Base-by-base conservation (phyloP, 2,888 invertebrate genomes). In the Xanthia icteritia region DNA sequence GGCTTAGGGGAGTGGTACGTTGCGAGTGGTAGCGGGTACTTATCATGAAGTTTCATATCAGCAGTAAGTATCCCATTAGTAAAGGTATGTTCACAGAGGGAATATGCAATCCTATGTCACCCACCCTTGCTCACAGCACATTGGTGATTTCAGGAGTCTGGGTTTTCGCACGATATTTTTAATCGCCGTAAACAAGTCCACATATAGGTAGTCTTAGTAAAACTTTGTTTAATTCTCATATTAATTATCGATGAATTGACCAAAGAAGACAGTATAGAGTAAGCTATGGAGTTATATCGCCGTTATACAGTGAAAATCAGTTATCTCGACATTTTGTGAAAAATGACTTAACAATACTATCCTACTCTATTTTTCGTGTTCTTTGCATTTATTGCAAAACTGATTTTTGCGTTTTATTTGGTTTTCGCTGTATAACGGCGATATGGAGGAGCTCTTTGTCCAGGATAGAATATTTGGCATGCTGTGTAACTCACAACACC, bases 11-110 rank as follows among this genome's bases (percentile, higher is more conserved):
- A 27, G 39, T 15, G 65, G 76, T 71, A 6, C 63, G 77, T 68
- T 31, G 61, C 56, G n/a, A 88, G 69, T 82, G 65, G 27, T 0
- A 73, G 89, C 83, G 83, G 68, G 36, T 2, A 67, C 23, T n/a
- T 36, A 20, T 20, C 9, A 20, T 31, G 6, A 36, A 1, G 48
- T 31, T 66, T 66, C 31, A 23, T 51, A 15, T 5, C 31, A 31
- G 48, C 48, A 48, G 23, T 5, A 54, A 5, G 5, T 36, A 56
- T 9, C 23, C 9, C 23, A 31, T 63, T 20, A n/a, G 6, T 20
- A 11, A 56, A 11, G n/a, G 5, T 11, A 39, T 39, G 8, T 1
- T 9, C 27, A 66, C 8, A 31, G 23, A 56, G 17, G 2, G 5
- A 17, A 45, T 20, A 31, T 15, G 31, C 23, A 23, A 15, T 23